Base-by-base conservation (phyloP, 2,113 vertebrate genomes). In the Lepisosteus osseus region DNA sequence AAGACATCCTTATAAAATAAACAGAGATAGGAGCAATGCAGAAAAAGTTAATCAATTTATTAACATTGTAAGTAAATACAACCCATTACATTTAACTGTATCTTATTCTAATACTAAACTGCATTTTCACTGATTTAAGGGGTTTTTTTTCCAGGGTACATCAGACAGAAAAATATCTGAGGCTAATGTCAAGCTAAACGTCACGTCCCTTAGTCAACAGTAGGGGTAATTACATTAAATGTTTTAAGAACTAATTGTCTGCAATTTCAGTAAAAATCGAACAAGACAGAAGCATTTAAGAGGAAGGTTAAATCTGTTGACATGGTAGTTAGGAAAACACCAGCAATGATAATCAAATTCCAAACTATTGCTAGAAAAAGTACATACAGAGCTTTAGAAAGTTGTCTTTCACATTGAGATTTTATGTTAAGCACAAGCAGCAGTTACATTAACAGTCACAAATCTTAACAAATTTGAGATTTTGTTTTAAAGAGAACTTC, bases 371-470 rank as follows among this genome's bases (percentile, higher is more conserved):
- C 65, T 68, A 62, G 65, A 62, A 73, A 59, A 74, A 69, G 51
- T 13, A 64, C 69, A 68, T 70, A 63, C 61, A 47, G 61, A 43
- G 4, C 67, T 70, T 74, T 57, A 74, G 54, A 55, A 74, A 74
- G n/a, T 64, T 41, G 41, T 11, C 43, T 55, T 59, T 11, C 40
- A 43, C 72, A 13, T 45, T 17, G 15, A 75, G 66, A 70, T 67
- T 65, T 44, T 17, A 13, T 57, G 61, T 71, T 43, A 13, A 67
- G 54, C 42, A 76, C 79, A 71, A 72, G 75, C 67, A 85, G 75
- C 75, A 78, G 78, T 77, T 64, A 68, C 67, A 76, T 43, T 82
- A 75, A 83, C 76, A 75, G 74, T 80, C 77, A 78, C 68, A 81
- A 61, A 72, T 76, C 82, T 80, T 67, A 76, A 77, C 75, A 81